These are phyloP conservation scores for Ptychoptera contaminata DNA, from an alignment of 2,888 invertebrate species.

Conservation along the genomic window DNA sequence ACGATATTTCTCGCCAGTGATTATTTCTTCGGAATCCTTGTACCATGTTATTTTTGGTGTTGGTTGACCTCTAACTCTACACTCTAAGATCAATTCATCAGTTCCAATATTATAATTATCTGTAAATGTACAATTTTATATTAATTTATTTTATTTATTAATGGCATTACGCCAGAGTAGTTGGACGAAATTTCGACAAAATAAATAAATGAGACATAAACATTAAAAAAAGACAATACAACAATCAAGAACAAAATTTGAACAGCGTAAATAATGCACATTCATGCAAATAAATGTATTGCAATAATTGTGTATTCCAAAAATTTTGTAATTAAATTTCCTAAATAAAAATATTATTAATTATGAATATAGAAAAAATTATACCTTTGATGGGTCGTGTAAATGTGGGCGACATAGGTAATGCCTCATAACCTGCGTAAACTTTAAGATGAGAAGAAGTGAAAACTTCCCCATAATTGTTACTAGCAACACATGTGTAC, in stretches of 20 bases:
- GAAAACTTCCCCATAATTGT: constrained; percentile 52
- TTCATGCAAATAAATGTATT: no score
- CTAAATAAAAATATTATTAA: not conserved
- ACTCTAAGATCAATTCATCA: constrained; percentile 62
- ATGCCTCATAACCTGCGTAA: constrained; percentile 54
- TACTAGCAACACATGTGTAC: constrained; percentile 63
- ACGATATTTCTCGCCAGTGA: constrained; percentile 39
- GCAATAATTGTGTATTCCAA: no score
- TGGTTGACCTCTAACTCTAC: constrained; percentile 60
- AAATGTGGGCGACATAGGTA: constrained; percentile 54
- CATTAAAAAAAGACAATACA: no score
- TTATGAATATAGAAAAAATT: constrained; percentile 10
- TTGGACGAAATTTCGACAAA: no score
- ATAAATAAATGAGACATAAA: no score
- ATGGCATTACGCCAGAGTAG: no score
- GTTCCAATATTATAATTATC: constrained; percentile 56
- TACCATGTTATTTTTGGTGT: constrained; percentile 59
- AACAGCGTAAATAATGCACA: no score
- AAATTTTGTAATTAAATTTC: no score
- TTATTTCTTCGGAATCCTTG: constrained; percentile 47
- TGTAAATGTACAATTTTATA: constrained; percentile 18
- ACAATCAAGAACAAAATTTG: no score
- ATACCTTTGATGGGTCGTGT: constrained; percentile 57
- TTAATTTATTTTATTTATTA: no score
- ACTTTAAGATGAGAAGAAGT: constrained; percentile 60